A percentile compares a stretch with the other conserved stretches of the same genome.
phyloP scores from a whole-genome alignment of 1,140 invertebrate genomes.

The Cyclargus thomasi region DNA sequence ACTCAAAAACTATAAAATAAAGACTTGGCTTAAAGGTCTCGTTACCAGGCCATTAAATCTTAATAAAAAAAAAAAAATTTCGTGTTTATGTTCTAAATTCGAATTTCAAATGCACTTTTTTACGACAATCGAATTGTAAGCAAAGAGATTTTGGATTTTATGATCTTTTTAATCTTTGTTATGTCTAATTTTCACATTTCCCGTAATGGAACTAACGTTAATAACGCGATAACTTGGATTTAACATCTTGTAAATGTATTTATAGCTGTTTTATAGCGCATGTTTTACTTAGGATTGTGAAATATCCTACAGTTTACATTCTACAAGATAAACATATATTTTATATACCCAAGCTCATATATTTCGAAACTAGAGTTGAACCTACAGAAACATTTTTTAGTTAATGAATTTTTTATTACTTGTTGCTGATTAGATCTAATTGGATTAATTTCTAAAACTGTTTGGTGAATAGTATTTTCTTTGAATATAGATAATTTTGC shows the following conservation, averaged over 20 bases:
- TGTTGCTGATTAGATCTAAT: too few species aligned
- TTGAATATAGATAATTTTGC: too few species aligned
- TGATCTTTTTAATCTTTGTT: background rate
- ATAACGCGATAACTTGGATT: background rate
- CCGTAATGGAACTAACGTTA: background rate
- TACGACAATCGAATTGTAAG: slow-evolving; percentile 1
- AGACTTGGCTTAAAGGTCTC: too few species aligned
- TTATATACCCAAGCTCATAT: background rate
- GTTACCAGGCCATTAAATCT: too few species aligned
- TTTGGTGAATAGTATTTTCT: too few species aligned
- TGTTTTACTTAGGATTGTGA: background rate
- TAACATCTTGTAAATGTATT: slow-evolving; percentile 6
- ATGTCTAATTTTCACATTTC: background rate
- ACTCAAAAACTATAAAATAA: too few species aligned
- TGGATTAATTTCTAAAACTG: too few species aligned
- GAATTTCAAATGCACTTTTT: slow-evolving; percentile 12
- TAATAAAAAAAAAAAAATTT: background rate
- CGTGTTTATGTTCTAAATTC: background rate
- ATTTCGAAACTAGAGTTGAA: background rate
- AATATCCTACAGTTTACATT: background rate
- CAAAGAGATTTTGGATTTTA: slow-evolving; percentile 2
- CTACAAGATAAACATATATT: background rate
- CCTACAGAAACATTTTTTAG: background rate
- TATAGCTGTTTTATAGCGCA: background rate
- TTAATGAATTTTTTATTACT: too few species aligned